phyloP scores from a whole-genome alignment of 2,113 vertebrate species.

The Eupsittula cactorum region DNA sequence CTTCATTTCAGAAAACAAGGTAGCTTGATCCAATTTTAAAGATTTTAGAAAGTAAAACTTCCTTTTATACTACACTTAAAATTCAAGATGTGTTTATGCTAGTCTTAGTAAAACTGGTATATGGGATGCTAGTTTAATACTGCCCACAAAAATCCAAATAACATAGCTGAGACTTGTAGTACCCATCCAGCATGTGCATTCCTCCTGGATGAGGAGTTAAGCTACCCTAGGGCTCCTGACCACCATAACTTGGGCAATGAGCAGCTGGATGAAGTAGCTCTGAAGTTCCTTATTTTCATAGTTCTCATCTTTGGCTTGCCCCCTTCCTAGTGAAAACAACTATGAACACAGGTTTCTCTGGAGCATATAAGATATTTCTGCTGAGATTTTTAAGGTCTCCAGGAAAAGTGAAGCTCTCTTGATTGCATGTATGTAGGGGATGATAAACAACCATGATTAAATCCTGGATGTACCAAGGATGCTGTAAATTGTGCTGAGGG shows the following conservation, averaged over 20 bases:
- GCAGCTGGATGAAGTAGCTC: background rate
- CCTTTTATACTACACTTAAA: background rate
- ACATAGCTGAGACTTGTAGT: background rate
- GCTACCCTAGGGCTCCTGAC: background rate
- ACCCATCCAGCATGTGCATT: background rate
- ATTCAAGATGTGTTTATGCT: background rate
- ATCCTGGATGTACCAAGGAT: background rate
- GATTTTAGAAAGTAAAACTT: background rate
- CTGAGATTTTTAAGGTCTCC: background rate
- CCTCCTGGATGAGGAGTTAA: background rate
- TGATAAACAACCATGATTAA: background rate
- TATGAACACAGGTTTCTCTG: background rate
- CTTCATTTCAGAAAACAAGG: conserved; percentile 1
- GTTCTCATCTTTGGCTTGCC: background rate
- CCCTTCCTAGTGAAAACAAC: background rate
- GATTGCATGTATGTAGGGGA: background rate
- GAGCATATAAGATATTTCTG: background rate
- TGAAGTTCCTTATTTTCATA: background rate
- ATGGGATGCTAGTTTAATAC: background rate
- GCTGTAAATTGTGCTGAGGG: background rate
- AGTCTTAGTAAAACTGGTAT: background rate
- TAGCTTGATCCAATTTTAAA: conserved; percentile 9
- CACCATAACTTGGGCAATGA: background rate
- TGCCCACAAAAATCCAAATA: background rate
- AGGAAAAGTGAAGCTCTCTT: background rate